Percentiles rank a stretch among this genome's conserved stretches.
Evolutionary conservation across 2,888 invertebrate genomes (phyloP).

Genomic region (Alviniconcha strummeri): DNA sequence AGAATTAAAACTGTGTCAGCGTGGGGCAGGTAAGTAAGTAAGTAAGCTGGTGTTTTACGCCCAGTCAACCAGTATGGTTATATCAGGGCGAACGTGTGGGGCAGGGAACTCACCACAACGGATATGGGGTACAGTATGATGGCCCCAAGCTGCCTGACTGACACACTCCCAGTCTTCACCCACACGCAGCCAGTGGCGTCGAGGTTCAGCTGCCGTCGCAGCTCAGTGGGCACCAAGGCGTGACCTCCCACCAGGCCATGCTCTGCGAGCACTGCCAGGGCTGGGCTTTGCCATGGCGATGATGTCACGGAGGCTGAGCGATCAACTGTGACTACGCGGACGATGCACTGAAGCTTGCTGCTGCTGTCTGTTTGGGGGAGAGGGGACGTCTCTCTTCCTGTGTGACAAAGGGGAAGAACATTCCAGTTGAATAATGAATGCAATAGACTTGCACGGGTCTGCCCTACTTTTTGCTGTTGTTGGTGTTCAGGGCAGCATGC

Average conservation of each 20-base stretch:
- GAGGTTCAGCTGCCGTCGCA: conserved; percentile 59
- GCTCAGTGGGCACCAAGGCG: conserved; percentile 58
- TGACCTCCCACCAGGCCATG: conserved; percentile 55
- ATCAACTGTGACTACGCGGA: conserved; percentile 61
- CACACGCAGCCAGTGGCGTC: conserved; percentile 60
- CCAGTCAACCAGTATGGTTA: too few relatives aligned
- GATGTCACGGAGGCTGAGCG: conserved; percentile 48
- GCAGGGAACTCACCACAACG: conserved; percentile 49
- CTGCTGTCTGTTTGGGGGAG: not conserved
- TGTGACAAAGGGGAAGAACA: not conserved
- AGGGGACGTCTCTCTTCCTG: not conserved
- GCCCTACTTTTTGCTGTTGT: too few relatives aligned
- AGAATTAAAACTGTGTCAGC: too few relatives aligned
- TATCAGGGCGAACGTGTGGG: too few relatives aligned
- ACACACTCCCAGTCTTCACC: conserved; percentile 50
- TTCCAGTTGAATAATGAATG: too few relatives aligned
- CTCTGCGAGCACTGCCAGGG: conserved; percentile 48
- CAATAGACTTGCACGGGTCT: too few relatives aligned
- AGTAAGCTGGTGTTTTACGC: too few relatives aligned
- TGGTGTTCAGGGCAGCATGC: too few relatives aligned
- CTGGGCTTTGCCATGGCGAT: conserved; percentile 44
- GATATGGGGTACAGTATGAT: conserved; percentile 54
- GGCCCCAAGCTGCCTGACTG: conserved; percentile 24
- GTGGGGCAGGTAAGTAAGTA: too few relatives aligned
- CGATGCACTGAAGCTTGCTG: conserved; percentile 45